phyloP scores from a whole-genome alignment of 2,113 vertebrate genomes.

The Brachyistius frenatus region DNA sequence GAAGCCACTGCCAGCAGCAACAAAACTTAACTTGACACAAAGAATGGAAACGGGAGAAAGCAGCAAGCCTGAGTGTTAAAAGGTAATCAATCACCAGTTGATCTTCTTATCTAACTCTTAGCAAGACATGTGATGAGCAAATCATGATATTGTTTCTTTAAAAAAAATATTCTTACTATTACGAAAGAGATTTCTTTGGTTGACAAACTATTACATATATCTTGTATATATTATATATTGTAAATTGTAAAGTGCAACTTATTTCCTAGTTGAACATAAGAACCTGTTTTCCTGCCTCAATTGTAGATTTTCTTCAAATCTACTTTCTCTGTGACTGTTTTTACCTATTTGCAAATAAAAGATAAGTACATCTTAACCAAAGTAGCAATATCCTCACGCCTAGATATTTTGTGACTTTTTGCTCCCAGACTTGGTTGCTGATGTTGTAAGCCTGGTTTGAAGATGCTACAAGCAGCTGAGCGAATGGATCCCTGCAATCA shows the following conservation, averaged over 20 bases:
- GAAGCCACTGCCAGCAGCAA: neutral
- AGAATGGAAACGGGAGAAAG: neutral
- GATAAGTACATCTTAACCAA: neutral
- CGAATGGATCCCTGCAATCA: constrained; percentile 34
- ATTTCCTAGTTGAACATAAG: neutral
- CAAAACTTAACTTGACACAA: neutral
- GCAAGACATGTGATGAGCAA: neutral
- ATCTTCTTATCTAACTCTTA: neutral
- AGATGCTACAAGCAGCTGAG: constrained; percentile 30
- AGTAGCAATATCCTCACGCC: neutral
- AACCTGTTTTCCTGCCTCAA: neutral
- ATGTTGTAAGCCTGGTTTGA: constrained; percentile 2
- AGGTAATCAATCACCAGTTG: neutral
- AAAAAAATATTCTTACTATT: neutral
- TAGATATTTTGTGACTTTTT: constrained; percentile 18
- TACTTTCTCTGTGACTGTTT: neutral
- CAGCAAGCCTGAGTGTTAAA: neutral
- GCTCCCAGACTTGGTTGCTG: neutral
- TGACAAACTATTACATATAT: neutral
- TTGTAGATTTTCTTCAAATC: neutral
- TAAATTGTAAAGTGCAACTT: neutral
- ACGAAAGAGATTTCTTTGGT: too few relatives aligned
- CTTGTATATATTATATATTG: neutral
- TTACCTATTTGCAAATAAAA: neutral
- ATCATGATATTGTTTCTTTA: neutral